These are phyloP conservation scores for Charaxes varanes DNA, from an alignment of 1,140 invertebrate species.

Conservation along the genomic window DNA sequence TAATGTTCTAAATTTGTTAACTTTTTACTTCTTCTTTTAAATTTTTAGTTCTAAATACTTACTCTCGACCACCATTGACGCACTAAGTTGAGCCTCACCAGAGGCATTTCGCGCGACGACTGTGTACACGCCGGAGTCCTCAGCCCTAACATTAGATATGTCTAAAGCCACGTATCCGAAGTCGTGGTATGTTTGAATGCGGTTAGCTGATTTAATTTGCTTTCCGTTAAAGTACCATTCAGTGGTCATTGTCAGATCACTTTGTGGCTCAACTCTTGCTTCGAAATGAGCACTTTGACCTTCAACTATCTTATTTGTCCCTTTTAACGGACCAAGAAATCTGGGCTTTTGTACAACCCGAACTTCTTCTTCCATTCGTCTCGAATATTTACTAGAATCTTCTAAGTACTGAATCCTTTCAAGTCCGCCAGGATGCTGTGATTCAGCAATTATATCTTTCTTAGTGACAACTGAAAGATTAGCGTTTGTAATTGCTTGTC, in stretches of 20 bases:
- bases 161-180: slow-evolving; percentile 97
- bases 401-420: slow-evolving; percentile 93
- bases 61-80: slow-evolving; percentile 92
- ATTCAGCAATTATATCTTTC: slow-evolving; percentile 89
- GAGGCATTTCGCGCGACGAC: slow-evolving; percentile 91
- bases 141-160: slow-evolving; percentile 89
- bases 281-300: slow-evolving; percentile 97
- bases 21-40: no score
- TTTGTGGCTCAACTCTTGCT: slow-evolving; percentile 94
- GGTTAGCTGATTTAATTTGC: slow-evolving; percentile 86
- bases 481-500: slow-evolving; percentile 91
- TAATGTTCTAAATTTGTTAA: no score
- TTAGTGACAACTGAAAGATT: slow-evolving; percentile 90
- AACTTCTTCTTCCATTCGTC: slow-evolving; percentile 82
- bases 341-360: slow-evolving; percentile 85
- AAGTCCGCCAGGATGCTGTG: slow-evolving; percentile 89
- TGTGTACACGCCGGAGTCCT: slow-evolving; percentile 91
- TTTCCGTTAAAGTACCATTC: slow-evolving; percentile 96
- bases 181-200: slow-evolving; percentile 94
- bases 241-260: slow-evolving; percentile 89
- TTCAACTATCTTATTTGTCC: slow-evolving; percentile 95
- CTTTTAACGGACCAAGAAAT: slow-evolving; percentile 90
- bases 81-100: slow-evolving; percentile 87
- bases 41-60: slow-evolving; percentile 60
- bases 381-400: slow-evolving; percentile 83